These are phyloP conservation scores for Trichacis sp. DNA, from an alignment of 2,888 invertebrate species.

Conservation along the genomic window DNA sequence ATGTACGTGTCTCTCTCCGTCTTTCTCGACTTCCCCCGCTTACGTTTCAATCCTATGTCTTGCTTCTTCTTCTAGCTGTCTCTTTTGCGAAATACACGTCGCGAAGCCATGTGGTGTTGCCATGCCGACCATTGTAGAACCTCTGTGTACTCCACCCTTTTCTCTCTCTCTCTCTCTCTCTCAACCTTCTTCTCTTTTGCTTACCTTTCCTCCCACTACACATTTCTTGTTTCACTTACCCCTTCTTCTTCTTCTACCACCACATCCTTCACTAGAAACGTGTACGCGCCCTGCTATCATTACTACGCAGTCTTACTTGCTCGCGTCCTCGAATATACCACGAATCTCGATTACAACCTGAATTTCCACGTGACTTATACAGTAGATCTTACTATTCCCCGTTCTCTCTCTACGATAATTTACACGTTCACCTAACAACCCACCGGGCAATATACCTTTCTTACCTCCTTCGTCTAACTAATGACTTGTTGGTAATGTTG, in stretches of 20 bases:
- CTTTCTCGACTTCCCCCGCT: slow-evolving; percentile 38
- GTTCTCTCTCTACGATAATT: too few relatives aligned
- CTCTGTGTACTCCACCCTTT: background rate
- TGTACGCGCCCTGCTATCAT: too few relatives aligned
- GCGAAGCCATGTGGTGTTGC: slow-evolving; percentile 58
- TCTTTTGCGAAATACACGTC: slow-evolving; percentile 23
- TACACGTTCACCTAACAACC: too few relatives aligned
- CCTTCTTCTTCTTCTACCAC: slow-evolving; percentile 15
- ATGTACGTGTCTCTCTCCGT: slow-evolving; percentile 27
- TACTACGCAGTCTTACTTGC: too few relatives aligned
- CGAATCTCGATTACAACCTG: too few relatives aligned
- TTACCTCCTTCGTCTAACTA: too few relatives aligned
- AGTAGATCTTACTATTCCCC: too few relatives aligned
- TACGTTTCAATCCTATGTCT: slow-evolving; percentile 7
- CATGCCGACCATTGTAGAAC: slow-evolving; percentile 64
- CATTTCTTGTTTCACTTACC: slow-evolving; percentile 21
- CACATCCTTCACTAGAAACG: too few relatives aligned
- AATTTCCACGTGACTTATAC: too few relatives aligned
- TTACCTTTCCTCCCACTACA: slow-evolving; percentile 22
- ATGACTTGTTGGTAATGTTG: too few relatives aligned
- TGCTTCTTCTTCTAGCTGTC: slow-evolving; percentile 9
- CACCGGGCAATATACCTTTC: too few relatives aligned
- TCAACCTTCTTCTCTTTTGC: slow-evolving; percentile 1
- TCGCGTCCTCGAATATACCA: too few relatives aligned
- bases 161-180: slow-evolving; percentile 8